Base-by-base conservation (phyloP, 2,113 vertebrate genomes). In the Ifrita kowaldi region DNA sequence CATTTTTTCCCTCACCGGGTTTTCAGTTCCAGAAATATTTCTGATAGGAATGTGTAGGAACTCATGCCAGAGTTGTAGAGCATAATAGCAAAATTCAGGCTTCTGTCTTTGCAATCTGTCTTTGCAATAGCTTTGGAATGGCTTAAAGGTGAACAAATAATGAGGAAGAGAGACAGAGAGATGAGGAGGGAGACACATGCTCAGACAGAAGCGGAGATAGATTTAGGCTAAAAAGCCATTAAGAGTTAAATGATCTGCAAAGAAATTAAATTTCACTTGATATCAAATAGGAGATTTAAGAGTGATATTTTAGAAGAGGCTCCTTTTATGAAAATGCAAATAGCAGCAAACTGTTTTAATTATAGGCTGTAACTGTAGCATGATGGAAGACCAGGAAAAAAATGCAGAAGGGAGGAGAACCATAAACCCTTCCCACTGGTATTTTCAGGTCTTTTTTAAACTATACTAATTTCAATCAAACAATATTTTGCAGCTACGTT, bases 301-400 rank as follows among this genome's bases (percentile, higher is more conserved):
- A 91, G 64, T 49, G 82, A 62, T 78, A 74, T 35, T 32, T 83
- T 80, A 94, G 68, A 84, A 90, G 55, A 89, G 84, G 27, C 16
- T 96, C 20, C 81, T 81, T 94, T 87, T 69, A 90, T 80, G 88
- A 60, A 93, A 92, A 94, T 87, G 89, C 84, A 95, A 95, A 96
- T 89, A 92, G 81, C 47, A 87, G 88, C 90, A 92, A 89, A 92
- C 89, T 93, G 83, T 55, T 96, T 97, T 96, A 96, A 96, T 97
- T 90, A 95, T 68, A 92, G 90, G 59, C 83, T 96, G 9, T 73
- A 80, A 84, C 82, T 46, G 21, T 50, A 55, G 67, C 77, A 89
- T 87, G 79, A 85, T 91, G 84, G 55, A 85, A 96, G 63, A 76
- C 16, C 50, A 65, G 62, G 6, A 78, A 65, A 57, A 81, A 90